These are phyloP conservation scores for Decapterus maruadsi DNA, from an alignment of 2,797 vertebrate genomes.

Conservation along the genomic window DNA sequence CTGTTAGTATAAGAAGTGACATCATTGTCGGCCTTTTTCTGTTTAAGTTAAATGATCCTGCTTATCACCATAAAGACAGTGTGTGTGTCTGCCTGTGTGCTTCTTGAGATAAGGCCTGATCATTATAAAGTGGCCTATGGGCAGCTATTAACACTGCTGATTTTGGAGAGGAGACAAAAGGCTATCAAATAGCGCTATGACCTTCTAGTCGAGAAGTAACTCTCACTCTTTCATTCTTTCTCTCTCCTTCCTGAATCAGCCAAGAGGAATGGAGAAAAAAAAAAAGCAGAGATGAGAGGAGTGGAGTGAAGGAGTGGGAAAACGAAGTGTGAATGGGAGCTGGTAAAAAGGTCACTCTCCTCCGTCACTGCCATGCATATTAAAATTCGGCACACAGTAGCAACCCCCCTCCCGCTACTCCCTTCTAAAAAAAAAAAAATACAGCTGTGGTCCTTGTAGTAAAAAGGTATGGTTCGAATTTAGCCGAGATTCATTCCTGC, in stretches of 20 bases:
- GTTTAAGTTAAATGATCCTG: conserved; percentile 41
- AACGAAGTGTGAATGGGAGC: conserved; percentile 48
- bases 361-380: conserved; percentile 54
- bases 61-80: conserved; percentile 49
- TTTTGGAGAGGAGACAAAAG: conserved; percentile 77
- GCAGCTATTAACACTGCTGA: conserved; percentile 74
- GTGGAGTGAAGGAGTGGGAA: conserved; percentile 35
- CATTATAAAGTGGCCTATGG: conserved; percentile 76
- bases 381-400: conserved; percentile 38
- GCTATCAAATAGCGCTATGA: conserved; percentile 75
- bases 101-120: conserved; percentile 71
- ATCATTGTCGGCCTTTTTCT: conserved; percentile 21
- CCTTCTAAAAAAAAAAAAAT: conserved; percentile 11
- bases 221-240: conserved; percentile 40
- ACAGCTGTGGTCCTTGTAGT: conserved; percentile 16
- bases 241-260: conserved; percentile 57
- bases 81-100: conserved; percentile 54
- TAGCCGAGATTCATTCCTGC: conserved; percentile 39
- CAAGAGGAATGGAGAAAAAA: conserved; percentile 41
- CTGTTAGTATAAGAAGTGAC: conserved; percentile 26
- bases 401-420: conserved; percentile 1
- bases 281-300: conserved; percentile 35
- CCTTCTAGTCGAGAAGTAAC: conserved; percentile 71
- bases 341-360: conserved; percentile 70
- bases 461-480: conserved; percentile 24